These are phyloP conservation scores for Ictidomys tridecemlineatus DNA, from an alignment of 2,113 vertebrate genomes.

Conservation along the genomic window DNA sequence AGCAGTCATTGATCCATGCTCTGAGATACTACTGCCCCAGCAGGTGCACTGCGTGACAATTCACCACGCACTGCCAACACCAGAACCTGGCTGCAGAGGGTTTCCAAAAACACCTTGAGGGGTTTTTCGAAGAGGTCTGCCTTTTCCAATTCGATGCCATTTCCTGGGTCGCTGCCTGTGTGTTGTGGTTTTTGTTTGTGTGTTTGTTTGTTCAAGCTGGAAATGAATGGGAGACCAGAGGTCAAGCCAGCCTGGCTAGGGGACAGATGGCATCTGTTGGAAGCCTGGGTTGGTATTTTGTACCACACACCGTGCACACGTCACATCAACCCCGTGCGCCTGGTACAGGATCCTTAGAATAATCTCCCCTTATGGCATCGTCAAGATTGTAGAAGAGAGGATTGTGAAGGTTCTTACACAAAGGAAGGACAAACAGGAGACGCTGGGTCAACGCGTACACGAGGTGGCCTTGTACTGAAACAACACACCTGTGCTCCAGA, in stretches of 20 bases:
- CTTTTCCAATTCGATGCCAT: background rate
- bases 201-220: background rate
- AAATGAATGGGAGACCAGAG: background rate
- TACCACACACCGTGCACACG: rapidly evolving
- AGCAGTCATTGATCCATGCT: rapidly evolving
- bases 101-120: background rate
- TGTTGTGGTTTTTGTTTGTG: background rate
- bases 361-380: background rate
- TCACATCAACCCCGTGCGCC: background rate
- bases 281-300: background rate
- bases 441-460: rapidly evolving
- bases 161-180: rapidly evolving
- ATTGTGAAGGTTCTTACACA: too few species aligned
- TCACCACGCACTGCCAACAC: too few species aligned
- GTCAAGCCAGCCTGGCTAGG: background rate
- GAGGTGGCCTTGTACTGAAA: rapidly evolving
- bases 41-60: rapidly evolving
- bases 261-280: rapidly evolving
- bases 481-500: background rate
- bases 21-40: rapidly evolving
- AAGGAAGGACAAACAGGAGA: background rate
- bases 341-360: background rate
- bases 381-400: background rate
- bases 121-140: background rate
- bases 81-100: rapidly evolving